Base-by-base conservation (phyloP, 92 coral and sea anemone species). In the Hydrozoanthus gracilis region DNA sequence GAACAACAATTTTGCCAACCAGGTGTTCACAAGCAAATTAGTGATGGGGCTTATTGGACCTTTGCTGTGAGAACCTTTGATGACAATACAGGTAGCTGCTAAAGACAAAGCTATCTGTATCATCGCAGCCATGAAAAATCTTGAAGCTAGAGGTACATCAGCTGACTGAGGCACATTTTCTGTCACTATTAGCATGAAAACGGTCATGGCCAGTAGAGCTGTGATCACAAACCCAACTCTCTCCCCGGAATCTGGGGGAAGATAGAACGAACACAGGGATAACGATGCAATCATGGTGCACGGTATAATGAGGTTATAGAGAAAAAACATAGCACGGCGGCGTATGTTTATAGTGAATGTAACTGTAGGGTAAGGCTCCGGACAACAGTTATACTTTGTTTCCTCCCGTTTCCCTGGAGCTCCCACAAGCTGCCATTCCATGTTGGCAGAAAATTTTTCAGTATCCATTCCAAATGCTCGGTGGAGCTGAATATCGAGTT, bases 231-330 rank as follows among this genome's bases (percentile, higher is more conserved):
- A 86, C 3, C 93, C 85, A 3, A 92, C 87, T 50, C 95, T 75
- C 55, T 92, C 95, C 51, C 93, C 93, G 14, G 91, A 90, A 75
- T 90, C 87, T 4, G 92, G 91, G 12, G 95, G 95, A 3, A 92
- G 56, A 51, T 82, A 90, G 77, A 92, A 92, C 0, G 95, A 90
- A 10, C 88, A 86, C 5, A 92, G 76, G 1, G 93, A 88, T 10
- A 87, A 64, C 14, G 87, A 4, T 0, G 92, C 76, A 15, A 92
- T 83, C 44, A 92, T 4, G 4, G 74, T 88, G 65, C 91, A 89
- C 14, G 93, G 95, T 9, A 89, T 49, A 7, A 92, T 79, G 58
- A 92, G 17, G 70, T 87, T 90, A 8, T 86, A 44, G 3, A 90
- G 55, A 70, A 73, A 90, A 71, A 87, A 93, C 90, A 86, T 76